Percentiles rank a stretch among this genome's conserved stretches.
Evolutionary conservation across 2,113 vertebrate genomes (phyloP).

Genomic region (Candoia aspera): DNA sequence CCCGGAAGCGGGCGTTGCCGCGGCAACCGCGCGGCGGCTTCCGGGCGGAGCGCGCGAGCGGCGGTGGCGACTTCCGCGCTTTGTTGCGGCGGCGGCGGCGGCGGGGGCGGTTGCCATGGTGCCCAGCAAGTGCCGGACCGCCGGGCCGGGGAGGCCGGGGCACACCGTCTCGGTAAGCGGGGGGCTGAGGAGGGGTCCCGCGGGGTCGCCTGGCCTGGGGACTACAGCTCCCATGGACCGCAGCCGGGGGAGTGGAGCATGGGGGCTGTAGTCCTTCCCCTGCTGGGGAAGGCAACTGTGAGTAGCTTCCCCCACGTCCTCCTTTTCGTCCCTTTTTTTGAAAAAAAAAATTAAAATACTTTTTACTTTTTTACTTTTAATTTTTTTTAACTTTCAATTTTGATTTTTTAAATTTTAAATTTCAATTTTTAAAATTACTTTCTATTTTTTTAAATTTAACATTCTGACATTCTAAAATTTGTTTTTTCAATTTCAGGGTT

Average conservation of each 20-base stretch:
- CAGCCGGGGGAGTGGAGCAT: not conserved
- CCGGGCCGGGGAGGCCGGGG: slow-evolving; percentile 60
- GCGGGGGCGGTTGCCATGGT: slow-evolving; percentile 64
- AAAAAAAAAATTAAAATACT: not conserved
- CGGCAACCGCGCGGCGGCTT: slow-evolving; percentile 64
- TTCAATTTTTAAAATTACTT: not conserved
- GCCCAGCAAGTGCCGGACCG: slow-evolving; percentile 70
- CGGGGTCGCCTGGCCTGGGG: not conserved
- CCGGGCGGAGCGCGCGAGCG: slow-evolving; percentile 41
- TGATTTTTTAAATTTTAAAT: not conserved
- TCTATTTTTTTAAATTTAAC: not conserved
- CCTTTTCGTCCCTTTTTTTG: not conserved
- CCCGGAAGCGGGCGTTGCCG: slow-evolving; percentile 67
- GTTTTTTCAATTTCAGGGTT: not conserved
- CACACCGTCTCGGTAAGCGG: slow-evolving; percentile 27
- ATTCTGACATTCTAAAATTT: not conserved
- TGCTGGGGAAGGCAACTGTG: not conserved
- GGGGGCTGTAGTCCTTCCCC: not conserved
- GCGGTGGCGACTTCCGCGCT: not conserved
- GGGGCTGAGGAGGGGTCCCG: not conserved
- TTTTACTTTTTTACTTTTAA: not conserved
- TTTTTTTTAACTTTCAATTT: not conserved
- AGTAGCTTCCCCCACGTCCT: not conserved
- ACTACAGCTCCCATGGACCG: not conserved
- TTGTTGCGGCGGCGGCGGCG: not conserved